Evolutionary conservation across 2,113 vertebrate species (phyloP).

Genomic region (Neofelis nebulosa): DNA sequence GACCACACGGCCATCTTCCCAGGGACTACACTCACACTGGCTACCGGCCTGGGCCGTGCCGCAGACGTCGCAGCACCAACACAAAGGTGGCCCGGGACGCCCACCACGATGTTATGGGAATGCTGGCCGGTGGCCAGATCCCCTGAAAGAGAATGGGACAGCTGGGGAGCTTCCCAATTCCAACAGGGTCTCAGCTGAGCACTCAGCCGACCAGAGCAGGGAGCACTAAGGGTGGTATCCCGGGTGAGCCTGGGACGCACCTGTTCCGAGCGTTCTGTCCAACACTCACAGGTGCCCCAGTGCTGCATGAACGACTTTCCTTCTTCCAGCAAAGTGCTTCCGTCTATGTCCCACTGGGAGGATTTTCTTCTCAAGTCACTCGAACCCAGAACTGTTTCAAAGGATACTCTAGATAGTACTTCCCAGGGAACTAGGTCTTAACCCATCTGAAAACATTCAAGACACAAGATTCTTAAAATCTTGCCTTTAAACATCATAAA

Average conservation of each 20-base stretch:
- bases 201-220: neutral
- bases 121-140: neutral
- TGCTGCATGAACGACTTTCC: neutral
- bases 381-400: neutral
- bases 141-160: too few species aligned
- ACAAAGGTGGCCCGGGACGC: neutral
- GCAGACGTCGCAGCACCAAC: too few species aligned
- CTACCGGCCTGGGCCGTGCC: neutral
- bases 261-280: neutral
- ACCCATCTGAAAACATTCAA: neutral
- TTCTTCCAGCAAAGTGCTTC: neutral
- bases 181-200: neutral
- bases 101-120: neutral
- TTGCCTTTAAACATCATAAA: neutral
- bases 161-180: neutral
- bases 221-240: neutral
- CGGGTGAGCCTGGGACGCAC: accelerated
- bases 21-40: neutral
- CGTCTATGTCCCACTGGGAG: neutral
- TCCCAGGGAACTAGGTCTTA: neutral
- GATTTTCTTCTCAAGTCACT: neutral
- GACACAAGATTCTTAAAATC: neutral
- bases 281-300: neutral
- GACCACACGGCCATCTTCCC: neutral
- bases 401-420: neutral